Evolutionary conservation across 1,140 invertebrate species (phyloP), one percentile per base, ranked within the genome.

Genomic region (Megathymus violae): DNA sequence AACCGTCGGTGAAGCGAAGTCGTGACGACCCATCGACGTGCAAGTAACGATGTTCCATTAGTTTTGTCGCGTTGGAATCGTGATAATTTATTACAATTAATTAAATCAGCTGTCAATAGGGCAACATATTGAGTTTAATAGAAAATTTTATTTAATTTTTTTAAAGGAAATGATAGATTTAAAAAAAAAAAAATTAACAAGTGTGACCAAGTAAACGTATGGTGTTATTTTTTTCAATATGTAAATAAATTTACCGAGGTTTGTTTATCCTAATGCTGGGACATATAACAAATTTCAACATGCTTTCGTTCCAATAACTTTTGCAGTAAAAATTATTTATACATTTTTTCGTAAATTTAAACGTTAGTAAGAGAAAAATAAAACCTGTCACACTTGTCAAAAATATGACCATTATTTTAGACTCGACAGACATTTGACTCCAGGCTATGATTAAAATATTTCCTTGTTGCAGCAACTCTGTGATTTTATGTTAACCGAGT

Each of bases 401-500:
- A n/a, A n/a, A n/a, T n/a, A n/a, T n/a, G n/a, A n/a, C n/a, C n/a
- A n/a, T n/a, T n/a, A n/a, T n/a, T 16, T 11, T 4, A 3, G 14
- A 38, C 10, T 4, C 15, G 22, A 11, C 46, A 59, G 16, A 43
- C 6, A 9, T 47, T 43, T 34, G 11, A 47, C 47, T 47, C 43
- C 56, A n/a, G 34, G 56, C 11, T 59, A 58, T 19, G 16, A 17
- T 59, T 46, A 36, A 11, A 22, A 19, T 46, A n/a, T 44, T 16
- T 54, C n/a, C n/a, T n/a, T n/a, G n/a, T 31, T 31, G 27, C 9
- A 19, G 38, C 22, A 34, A 17, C 19, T 58, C 52, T 62, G 64
- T 67, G 64, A 62, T 67, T 17, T 51, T 62, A 17, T 61, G 62
- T 52, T 19, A 66, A 40, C 36, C 1, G 27, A 38, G 34, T 16